Base-by-base conservation (phyloP, 1,140 invertebrate genomes). In the Drosophila ananassae region DNA sequence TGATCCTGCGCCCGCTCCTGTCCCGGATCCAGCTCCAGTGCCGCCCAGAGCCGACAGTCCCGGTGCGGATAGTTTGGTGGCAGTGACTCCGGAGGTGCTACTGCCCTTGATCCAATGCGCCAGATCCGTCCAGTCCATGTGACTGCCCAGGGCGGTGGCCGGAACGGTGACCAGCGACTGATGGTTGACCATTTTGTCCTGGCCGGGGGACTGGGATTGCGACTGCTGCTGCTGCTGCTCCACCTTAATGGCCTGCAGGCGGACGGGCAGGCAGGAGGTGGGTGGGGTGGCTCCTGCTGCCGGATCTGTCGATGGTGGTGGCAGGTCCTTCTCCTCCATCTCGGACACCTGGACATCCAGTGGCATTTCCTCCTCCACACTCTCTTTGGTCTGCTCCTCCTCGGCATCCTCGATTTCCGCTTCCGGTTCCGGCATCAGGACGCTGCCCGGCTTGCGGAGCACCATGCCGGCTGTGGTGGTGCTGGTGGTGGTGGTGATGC, bases 231-330 rank as follows among this genome's bases (percentile, higher is more conserved):
- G 47, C 47, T 1, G 58, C 9, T 76, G 69, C 50, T 90, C 87
- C 39, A 82, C 50, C 61, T 87, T 87, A 39, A 90, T 90, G 24
- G 80, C 47, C 46, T 81, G 83, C 51, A 89, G 55, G 50, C 75
- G 78, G 28, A 79, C 30, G 2, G 84, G 84, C 28, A 74, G 9
- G 2, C 52, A 76, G 32, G 57, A 30, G 50, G 22, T 61, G 54
- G 68, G 46, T 44, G 32, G 8, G 13, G 52, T 28, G 24, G 57
- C 1, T 37, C 25, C 7, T 50, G 54, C 21, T 41, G 30, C 10
- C 32, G 24, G 13, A 50, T 7, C 25, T 5, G 47, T 7, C 13
- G 22, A 12, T 54, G 37, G 2, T 6, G 39, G 39, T 44, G 39
- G n/a, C 28, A 12, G 2, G 12, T 64, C 51, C 46, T 32, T 69